Percentiles rank a stretch among this genome's conserved stretches.
These are phyloP conservation scores for Stercorarius parasiticus DNA, from an alignment of 2,113 vertebrate genomes.

Conservation along the genomic window DNA sequence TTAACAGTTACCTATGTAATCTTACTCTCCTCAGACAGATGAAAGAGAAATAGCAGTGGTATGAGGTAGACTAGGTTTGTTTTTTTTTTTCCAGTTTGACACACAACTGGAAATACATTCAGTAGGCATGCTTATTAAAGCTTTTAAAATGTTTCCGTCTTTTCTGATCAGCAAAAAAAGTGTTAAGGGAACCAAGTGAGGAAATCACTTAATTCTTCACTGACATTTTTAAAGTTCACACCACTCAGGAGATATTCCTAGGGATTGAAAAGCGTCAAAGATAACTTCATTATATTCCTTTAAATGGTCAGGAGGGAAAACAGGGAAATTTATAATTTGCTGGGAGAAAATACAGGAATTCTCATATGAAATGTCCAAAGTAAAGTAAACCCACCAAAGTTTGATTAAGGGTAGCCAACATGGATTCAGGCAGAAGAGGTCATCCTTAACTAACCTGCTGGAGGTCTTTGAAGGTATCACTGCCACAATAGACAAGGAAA, in stretches of 20 bases:
- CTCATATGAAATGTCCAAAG: neutral
- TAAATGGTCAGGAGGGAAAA: conserved; percentile 35
- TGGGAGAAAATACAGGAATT: neutral
- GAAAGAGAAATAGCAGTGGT: neutral
- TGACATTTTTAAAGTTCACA: conserved; percentile 38
- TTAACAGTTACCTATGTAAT: neutral
- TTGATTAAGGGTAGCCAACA: neutral
- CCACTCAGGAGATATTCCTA: neutral
- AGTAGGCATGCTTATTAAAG: neutral
- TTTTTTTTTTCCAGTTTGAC: neutral
- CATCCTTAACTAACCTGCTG: conserved; percentile 1
- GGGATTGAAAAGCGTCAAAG: neutral
- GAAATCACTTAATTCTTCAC: conserved; percentile 19
- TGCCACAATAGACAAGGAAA: neutral
- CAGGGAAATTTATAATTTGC: neutral
- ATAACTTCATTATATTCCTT: conserved; percentile 21
- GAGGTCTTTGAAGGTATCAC: conserved; percentile 12
- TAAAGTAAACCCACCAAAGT: neutral
- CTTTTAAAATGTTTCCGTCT: neutral
- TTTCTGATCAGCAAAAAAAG: neutral
- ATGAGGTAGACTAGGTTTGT: neutral
- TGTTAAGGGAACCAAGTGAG: neutral
- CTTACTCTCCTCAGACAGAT: neutral
- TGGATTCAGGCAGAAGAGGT: conserved; percentile 8
- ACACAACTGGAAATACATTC: neutral